These are phyloP conservation scores for Tapirus terrestris DNA, from an alignment of 2,113 vertebrate species.

Conservation along the genomic window DNA sequence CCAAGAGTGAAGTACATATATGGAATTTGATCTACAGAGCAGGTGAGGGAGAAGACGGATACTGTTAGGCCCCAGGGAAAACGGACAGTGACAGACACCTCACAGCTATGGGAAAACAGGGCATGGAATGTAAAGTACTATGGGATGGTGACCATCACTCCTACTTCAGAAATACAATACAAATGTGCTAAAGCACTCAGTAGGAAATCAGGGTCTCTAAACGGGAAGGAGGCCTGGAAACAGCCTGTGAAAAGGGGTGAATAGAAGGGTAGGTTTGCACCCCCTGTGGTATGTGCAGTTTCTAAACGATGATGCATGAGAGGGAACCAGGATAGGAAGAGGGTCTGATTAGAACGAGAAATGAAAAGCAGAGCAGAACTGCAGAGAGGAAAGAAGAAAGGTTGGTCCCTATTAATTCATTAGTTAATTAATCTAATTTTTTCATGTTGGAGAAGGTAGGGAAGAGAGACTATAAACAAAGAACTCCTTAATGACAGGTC, in stretches of 20 bases:
- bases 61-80: neutral
- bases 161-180: neutral
- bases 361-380: no score
- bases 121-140: neutral
- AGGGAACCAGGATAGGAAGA: neutral
- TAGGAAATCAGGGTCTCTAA: neutral
- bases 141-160: neutral
- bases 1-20: no score
- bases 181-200: neutral
- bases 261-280: neutral
- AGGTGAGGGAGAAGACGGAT: neutral
- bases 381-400: neutral
- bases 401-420: neutral
- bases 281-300: neutral
- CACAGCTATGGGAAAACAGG: neutral
- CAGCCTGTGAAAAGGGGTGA: neutral
- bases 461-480: neutral
- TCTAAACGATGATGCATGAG: neutral
- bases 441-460: neutral
- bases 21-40: neutral
- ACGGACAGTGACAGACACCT: neutral
- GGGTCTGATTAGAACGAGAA: neutral
- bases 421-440: neutral
- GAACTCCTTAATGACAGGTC: neutral
- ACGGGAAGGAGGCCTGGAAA: neutral